A percentile compares a stretch with the other conserved stretches of the same genome.
Evolutionary conservation across 2,113 vertebrate species (phyloP).

Genomic region (Grallaria varia): DNA sequence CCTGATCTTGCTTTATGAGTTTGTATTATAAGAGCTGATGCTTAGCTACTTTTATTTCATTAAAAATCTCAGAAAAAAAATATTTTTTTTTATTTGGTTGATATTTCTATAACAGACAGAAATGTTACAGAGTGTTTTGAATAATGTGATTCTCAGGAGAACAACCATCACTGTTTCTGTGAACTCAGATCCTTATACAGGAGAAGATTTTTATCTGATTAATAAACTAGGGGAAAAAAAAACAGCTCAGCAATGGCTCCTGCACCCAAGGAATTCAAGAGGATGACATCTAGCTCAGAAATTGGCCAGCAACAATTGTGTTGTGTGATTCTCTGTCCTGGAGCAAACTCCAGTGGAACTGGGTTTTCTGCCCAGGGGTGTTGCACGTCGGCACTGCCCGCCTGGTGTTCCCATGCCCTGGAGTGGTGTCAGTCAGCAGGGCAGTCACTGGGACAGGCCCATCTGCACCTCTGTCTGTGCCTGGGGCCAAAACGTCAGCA

Average conservation of each 20-base stretch:
- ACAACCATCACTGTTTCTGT: neutral
- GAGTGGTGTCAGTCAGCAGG: neutral
- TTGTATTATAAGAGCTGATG: neutral
- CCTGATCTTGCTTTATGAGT: neutral
- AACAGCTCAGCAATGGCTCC: neutral
- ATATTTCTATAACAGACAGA: neutral
- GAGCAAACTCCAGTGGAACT: neutral
- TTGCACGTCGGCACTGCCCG: neutral
- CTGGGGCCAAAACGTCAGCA: neutral
- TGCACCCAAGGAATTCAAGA: neutral
- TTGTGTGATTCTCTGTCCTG: neutral
- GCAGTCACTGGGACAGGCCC: neutral
- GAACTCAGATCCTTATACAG: neutral
- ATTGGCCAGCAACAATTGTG: neutral
- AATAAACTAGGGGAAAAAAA: neutral
- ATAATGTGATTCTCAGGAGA: neutral
- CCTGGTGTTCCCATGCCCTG: neutral
- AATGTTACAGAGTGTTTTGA: neutral
- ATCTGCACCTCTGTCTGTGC: neutral
- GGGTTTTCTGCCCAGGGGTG: accelerated
- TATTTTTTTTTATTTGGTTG: neutral
- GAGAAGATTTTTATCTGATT: neutral
- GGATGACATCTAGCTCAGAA: neutral
- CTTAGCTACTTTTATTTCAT: neutral
- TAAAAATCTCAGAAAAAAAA: neutral